These are phyloP conservation scores for Excalfactoria chinensis DNA, from an alignment of 2,113 vertebrate genomes.

Conservation along the genomic window DNA sequence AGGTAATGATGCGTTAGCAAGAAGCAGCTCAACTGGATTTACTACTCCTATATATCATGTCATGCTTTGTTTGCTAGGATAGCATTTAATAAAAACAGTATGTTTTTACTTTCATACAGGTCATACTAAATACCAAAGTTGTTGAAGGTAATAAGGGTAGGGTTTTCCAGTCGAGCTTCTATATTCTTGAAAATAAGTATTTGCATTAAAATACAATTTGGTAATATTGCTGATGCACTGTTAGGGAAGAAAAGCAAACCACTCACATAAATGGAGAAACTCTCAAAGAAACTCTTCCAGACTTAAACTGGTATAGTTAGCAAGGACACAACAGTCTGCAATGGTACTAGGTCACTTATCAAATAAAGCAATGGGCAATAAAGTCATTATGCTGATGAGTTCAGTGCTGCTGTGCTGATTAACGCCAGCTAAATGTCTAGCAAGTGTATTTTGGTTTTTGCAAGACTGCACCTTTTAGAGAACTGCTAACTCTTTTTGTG, in stretches of 20 bases:
- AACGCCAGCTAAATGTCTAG: background rate
- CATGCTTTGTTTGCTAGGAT: background rate
- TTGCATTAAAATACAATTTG: background rate
- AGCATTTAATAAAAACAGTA: background rate
- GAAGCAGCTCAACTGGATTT: background rate
- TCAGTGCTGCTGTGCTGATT: background rate
- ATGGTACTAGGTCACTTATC: background rate
- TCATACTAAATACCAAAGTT: background rate
- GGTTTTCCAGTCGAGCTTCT: background rate
- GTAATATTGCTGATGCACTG: background rate
- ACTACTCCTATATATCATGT: background rate
- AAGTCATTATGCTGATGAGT: background rate
- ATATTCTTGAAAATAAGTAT: background rate
- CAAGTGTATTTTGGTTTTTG: background rate
- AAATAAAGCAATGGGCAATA: background rate
- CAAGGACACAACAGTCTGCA: background rate
- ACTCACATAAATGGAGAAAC: background rate
- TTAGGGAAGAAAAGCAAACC: background rate
- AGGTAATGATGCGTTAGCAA: background rate
- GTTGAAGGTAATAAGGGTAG: background rate
- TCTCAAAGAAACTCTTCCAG: background rate
- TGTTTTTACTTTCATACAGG: background rate
- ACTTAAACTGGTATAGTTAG: background rate
- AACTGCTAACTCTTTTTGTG: background rate
- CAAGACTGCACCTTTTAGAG: background rate